Evolutionary conservation across 2,113 vertebrate species (phyloP).

Genomic region (Blennius ocellaris): DNA sequence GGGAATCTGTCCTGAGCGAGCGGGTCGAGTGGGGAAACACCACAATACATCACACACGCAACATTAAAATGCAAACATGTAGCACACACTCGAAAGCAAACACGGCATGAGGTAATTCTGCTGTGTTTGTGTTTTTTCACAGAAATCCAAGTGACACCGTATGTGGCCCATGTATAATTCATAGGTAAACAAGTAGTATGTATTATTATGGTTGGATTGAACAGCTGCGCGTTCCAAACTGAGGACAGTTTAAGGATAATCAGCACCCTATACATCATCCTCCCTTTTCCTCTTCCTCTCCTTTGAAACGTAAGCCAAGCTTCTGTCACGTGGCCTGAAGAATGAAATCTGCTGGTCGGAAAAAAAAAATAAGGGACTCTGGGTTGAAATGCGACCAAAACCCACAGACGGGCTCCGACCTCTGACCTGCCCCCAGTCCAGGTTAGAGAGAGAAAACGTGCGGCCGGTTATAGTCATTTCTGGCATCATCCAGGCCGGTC

Average conservation of each 20-base stretch:
- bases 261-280: conserved; percentile 14
- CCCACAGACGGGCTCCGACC: conserved; percentile 26
- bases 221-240: conserved; percentile 41
- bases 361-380: conserved; percentile 18
- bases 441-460: conserved; percentile 43
- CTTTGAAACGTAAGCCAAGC: neutral
- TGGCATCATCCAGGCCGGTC: conserved; percentile 75
- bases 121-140: conserved; percentile 42
- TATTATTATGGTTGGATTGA: conserved; percentile 61
- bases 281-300: neutral
- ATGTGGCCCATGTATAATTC: conserved; percentile 67
- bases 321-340: too few relatives aligned
- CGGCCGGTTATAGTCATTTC: conserved; percentile 78
- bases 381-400: conserved; percentile 51
- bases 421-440: conserved; percentile 33
- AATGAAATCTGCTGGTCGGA: conserved; percentile 22
- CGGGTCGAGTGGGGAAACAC: conserved; percentile 22
- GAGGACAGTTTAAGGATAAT: conserved; percentile 16
- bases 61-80: conserved; percentile 34
- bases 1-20: conserved; percentile 50
- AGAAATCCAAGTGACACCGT: conserved; percentile 42
- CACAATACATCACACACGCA: conserved; percentile 52
- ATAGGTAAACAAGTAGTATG: conserved; percentile 58
- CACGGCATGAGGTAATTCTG: conserved; percentile 47
- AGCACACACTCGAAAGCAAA: conserved; percentile 29